Base-by-base conservation (phyloP, 2,888 invertebrate species). In the Catocala nupta region DNA sequence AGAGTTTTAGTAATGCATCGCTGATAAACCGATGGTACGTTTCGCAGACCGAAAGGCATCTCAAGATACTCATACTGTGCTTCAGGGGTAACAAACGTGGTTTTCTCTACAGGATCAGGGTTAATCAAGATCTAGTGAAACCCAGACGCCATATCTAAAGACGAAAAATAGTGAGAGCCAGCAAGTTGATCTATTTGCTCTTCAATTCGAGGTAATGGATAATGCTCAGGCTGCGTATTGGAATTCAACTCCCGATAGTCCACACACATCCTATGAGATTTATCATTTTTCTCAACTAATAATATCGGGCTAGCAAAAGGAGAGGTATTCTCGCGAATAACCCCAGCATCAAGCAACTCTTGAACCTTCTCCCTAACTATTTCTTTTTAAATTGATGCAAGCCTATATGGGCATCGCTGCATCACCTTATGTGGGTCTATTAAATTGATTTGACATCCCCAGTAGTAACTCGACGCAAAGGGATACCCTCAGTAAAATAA, bases 221-320 rank as follows among this genome's bases (percentile, higher is more conserved):
- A 55, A 36, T 54, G 52, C 6, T 51, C 36, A 39, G 13, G 39
- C n/a, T 9, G 39, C 0, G 51, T 51, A 13, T 51, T 51, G 0
- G 51, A n/a, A 13, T 51, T 51, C 11, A 51, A 33, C 12, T 51
- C 51, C 13, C 51, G n/a, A 13, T 39, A 51, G 13, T 52, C 52
- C 1, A 52, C 42, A 10, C 52, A 52, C 42, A 52, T 42, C 6
- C 52, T 42, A 11, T 52, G 16, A 4, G 39, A 6, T 16, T 36
- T 36, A 42, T 42, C 42, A n/a, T 11, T 42, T 42, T 9, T 52
- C 16, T 16, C 2, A 16, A 16, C 16, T 16, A 16, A 16, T 16
- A 16, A 16, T 16, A 16, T 16, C 1, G 16, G 16, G 16, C 16
- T 16, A 16, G 16, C 16, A 16, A 16, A 16, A 16, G 16, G 16